phyloP scores from a whole-genome alignment of 2,797 vertebrate genomes.

The Rhinoraja longicauda region DNA sequence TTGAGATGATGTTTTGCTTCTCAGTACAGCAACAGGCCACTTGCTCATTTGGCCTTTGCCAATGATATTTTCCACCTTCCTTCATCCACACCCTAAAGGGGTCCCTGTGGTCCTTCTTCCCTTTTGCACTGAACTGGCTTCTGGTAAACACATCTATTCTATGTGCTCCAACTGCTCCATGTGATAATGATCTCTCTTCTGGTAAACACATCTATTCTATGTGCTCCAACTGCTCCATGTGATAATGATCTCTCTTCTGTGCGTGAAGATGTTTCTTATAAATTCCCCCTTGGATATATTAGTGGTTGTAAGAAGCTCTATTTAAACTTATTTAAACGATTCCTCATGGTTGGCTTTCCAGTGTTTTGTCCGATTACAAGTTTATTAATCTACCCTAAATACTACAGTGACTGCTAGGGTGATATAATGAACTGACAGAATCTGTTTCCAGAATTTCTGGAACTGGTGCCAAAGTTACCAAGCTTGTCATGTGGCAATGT shows the following conservation, averaged over 20 bases:
- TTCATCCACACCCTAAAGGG: neutral
- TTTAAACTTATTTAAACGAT: no score
- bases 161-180: neutral
- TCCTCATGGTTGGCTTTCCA: no score
- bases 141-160: neutral
- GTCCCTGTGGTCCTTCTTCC: neutral
- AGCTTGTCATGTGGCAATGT: no score
- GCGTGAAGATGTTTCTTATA: neutral
- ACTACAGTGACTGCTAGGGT: no score
- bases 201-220: neutral
- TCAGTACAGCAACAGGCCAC: neutral
- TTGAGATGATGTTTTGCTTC: neutral
- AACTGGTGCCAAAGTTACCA: no score
- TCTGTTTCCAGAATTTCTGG: no score
- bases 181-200: no score
- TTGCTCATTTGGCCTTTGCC: neutral
- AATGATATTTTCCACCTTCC: neutral
- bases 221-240: neutral
- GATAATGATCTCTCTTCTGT: no score
- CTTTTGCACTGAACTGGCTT: neutral
- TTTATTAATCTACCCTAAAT: no score
- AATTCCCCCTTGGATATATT: neutral
- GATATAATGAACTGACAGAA: no score
- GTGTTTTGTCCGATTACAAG: no score
- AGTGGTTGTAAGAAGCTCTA: neutral